These are phyloP conservation scores for Dynastes tityus DNA, from an alignment of 2,888 invertebrate genomes.

Conservation along the genomic window DNA sequence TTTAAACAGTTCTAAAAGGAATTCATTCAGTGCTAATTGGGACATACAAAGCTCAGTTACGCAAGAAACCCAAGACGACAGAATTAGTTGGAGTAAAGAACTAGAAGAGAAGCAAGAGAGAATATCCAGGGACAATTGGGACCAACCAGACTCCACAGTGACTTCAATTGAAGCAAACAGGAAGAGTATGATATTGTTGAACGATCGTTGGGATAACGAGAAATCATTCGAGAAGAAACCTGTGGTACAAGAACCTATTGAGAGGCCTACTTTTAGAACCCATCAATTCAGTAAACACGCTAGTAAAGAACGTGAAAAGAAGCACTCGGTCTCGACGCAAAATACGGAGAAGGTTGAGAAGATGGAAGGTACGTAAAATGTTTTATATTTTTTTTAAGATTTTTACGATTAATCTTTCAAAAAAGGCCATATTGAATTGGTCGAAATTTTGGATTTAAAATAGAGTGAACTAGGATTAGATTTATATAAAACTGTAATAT, in stretches of 20 bases:
- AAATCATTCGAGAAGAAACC: conserved; percentile 62
- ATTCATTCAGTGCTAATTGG: conserved; percentile 71
- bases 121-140: conserved; percentile 68
- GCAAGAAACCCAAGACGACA: conserved; percentile 68
- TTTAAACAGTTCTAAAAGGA: conserved; percentile 67
- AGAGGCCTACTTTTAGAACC: conserved; percentile 81
- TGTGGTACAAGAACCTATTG: conserved; percentile 66
- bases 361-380: conserved; percentile 68
- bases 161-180: conserved; percentile 67
- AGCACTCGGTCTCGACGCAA: conserved; percentile 84
- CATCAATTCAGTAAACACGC: conserved; percentile 76
- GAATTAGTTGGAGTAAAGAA: conserved; percentile 72
- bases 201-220: conserved; percentile 50
- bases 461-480: no score
- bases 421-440: no score
- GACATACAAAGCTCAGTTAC: conserved; percentile 66
- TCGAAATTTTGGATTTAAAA: no score
- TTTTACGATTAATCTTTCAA: no score
- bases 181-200: conserved; percentile 46
- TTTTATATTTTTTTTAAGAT: conserved; percentile 11
- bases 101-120: conserved; percentile 64
- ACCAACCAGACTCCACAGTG: conserved; percentile 65
- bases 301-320: conserved; percentile 80
- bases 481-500: no score
- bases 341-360: conserved; percentile 81